Conservation (phyloP, 2,797 vertebrate species). For the Sandelia bainsii region DNA sequence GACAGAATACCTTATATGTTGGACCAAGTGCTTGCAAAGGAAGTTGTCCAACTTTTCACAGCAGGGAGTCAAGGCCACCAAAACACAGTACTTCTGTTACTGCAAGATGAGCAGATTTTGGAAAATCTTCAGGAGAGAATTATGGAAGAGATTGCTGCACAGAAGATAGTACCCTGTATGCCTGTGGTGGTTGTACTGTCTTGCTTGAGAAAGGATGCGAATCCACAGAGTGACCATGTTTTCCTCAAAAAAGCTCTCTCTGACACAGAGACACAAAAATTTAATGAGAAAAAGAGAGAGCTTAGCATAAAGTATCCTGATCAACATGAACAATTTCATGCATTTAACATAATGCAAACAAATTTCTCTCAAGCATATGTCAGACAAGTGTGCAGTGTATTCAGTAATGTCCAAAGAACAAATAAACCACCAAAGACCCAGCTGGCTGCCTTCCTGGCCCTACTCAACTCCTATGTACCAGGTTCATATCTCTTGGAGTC, state of each 20-base stretch:
- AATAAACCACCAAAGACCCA: neutral
- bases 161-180: fast-evolving
- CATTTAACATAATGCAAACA: conserved; percentile 55
- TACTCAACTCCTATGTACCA: conserved; percentile 49
- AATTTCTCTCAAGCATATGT: conserved; percentile 26
- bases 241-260: neutral
- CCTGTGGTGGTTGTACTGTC: conserved; percentile 30
- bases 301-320: neutral
- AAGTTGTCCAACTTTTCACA: conserved; percentile 48
- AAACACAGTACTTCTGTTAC: conserved; percentile 45
- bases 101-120: conserved; percentile 12
- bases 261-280: neutral
- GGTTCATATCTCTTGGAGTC: conserved; percentile 53
- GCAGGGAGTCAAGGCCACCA: fast-evolving
- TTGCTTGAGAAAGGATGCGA: conserved; percentile 22
- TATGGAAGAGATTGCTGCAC: neutral
- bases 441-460: conserved; percentile 19
- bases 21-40: neutral
- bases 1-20: neutral
- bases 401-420: neutral
- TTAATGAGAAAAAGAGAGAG: neutral
- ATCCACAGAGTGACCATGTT: neutral
- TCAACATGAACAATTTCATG: neutral
- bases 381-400: neutral
- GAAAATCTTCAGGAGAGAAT: conserved; percentile 6